Percentiles rank a stretch among this genome's conserved stretches.
Conservation (phyloP, 2,797 vertebrate species). For the Sphaeramia orbicularis region DNA sequence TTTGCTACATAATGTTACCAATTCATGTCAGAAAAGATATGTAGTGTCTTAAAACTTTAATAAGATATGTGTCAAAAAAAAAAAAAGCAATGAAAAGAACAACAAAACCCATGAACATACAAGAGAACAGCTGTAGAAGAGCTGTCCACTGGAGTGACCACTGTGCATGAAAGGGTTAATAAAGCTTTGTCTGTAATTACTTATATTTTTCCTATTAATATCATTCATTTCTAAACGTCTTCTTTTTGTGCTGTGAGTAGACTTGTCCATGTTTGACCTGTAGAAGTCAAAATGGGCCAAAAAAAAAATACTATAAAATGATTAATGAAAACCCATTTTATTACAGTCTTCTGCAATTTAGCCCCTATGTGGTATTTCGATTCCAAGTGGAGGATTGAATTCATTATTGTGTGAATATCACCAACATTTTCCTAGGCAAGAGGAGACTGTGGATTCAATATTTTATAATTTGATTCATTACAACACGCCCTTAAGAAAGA, state of each 20-base stretch:
- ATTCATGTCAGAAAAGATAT: no score
- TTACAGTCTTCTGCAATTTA: slow-evolving; percentile 12
- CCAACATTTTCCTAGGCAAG: slow-evolving; percentile 25
- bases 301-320: slow-evolving; percentile 7
- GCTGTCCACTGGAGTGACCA: no score
- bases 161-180: no score
- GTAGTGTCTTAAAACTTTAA: no score
- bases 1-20: no score
- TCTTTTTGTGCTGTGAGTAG: not conserved
- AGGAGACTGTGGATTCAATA: slow-evolving; percentile 16
- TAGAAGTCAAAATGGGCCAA: slow-evolving; percentile 16
- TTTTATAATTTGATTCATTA: slow-evolving; percentile 54
- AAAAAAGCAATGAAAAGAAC: no score
- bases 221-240: slow-evolving; percentile 2
- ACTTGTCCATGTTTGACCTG: slow-evolving; percentile 16
- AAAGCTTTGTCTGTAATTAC: no score
- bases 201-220: not conserved
- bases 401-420: slow-evolving; percentile 30
- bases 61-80: no score
- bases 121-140: no score
- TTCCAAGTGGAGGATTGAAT: slow-evolving; percentile 18
- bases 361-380: slow-evolving; percentile 14
- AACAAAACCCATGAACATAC: no score
- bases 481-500: slow-evolving; percentile 30
- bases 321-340: slow-evolving; percentile 21